Evolutionary conservation across 2,113 vertebrate species (phyloP).

Genomic region (Protobothrops flavoviridis): DNA sequence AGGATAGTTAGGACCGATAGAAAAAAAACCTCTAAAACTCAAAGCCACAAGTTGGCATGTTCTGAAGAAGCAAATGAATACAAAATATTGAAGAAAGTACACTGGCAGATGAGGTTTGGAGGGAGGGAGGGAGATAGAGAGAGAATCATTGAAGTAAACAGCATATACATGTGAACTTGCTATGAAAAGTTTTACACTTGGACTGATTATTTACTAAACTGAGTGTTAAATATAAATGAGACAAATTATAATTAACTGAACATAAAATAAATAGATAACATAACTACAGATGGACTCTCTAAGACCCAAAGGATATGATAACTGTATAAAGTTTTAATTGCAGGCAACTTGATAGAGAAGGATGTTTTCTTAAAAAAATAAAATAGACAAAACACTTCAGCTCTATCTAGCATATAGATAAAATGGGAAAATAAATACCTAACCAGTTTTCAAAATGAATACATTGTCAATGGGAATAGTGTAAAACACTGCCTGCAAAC

Average conservation of each 20-base stretch:
- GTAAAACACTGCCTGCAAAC: background rate
- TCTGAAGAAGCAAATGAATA: background rate
- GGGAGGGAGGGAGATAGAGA: background rate
- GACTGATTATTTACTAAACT: background rate
- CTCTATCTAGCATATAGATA: background rate
- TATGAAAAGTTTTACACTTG: background rate
- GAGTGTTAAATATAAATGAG: background rate
- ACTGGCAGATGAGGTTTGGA: background rate
- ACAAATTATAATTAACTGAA: background rate
- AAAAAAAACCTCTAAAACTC: background rate
- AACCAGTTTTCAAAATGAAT: background rate
- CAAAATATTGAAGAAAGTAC: background rate
- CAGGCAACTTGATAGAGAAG: background rate
- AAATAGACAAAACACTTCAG: background rate
- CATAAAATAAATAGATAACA: background rate
- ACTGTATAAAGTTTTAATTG: background rate
- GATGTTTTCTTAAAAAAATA: background rate
- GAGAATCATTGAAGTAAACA: background rate
- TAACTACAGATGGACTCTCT: background rate
- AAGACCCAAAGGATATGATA: background rate
- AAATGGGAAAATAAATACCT: background rate
- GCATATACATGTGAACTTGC: background rate
- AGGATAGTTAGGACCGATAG: background rate
- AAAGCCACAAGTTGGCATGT: background rate
- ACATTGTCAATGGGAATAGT: background rate